A percentile compares a stretch with the other conserved stretches of the same genome.
phyloP scores from a whole-genome alignment of 2,113 vertebrate genomes.

The Pelobates fuscus region DNA sequence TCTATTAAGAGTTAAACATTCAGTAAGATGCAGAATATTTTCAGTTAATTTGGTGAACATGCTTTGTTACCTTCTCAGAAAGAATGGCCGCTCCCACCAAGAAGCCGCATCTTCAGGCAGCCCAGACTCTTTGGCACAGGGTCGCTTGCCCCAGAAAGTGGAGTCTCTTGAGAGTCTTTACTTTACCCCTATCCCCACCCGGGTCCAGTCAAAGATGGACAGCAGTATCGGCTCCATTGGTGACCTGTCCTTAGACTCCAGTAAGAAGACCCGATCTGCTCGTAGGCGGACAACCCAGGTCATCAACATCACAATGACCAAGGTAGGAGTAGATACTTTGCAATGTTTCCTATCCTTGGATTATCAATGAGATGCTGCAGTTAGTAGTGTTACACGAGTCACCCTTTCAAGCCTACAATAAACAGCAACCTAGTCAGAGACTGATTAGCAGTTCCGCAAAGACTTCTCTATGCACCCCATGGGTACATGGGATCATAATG shows the following conservation, averaged over 20 bases:
- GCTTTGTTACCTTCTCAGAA: neutral
- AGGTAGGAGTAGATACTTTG: conserved; percentile 65
- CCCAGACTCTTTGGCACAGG: conserved; percentile 68
- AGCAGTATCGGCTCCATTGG: conserved; percentile 65
- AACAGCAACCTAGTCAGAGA: too few species aligned
- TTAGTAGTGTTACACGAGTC: too few species aligned
- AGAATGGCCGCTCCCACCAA: conserved; percentile 57
- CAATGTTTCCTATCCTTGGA: too few species aligned
- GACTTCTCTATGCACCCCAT: too few species aligned
- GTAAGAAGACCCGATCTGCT: conserved; percentile 70
- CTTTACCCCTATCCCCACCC: conserved; percentile 80
- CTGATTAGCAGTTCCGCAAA: too few species aligned
- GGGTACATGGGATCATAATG: too few species aligned
- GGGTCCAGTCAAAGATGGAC: conserved; percentile 59
- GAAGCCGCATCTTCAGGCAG: conserved; percentile 66
- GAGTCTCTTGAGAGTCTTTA: conserved; percentile 85
- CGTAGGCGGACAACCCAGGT: conserved; percentile 81
- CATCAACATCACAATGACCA: conserved; percentile 85
- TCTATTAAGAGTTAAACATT: too few species aligned
- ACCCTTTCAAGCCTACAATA: too few species aligned
- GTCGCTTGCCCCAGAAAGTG: conserved; percentile 57
- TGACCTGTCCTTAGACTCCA: conserved; percentile 65
- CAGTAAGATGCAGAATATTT: too few species aligned
- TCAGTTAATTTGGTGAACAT: too few species aligned
- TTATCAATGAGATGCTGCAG: too few species aligned